These are phyloP conservation scores for Megaleporinus macrocephalus DNA, from an alignment of 2,113 vertebrate genomes.

Conservation along the genomic window DNA sequence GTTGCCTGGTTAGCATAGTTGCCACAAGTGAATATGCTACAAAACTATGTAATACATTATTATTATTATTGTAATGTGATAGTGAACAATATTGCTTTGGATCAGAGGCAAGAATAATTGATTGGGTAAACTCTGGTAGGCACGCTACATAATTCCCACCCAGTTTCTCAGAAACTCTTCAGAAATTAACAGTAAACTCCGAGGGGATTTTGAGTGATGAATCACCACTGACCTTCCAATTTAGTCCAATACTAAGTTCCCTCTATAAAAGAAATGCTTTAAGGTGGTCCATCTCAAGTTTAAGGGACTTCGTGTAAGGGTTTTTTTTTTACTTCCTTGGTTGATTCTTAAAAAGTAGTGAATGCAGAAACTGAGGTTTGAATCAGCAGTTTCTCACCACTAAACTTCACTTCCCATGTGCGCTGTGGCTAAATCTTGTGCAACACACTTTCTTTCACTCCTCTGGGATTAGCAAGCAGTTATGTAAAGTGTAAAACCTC, in stretches of 20 bases:
- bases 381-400: constrained; percentile 7
- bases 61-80: too few species aligned
- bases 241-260: too few species aligned
- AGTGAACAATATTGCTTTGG: background rate
- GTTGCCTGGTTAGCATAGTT: too few species aligned
- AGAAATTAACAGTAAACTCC: too few species aligned
- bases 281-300: background rate
- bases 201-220: too few species aligned
- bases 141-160: background rate
- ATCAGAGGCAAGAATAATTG: background rate
- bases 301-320: background rate
- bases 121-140: background rate
- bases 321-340: background rate
- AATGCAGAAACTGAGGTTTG: background rate
- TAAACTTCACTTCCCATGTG: constrained; percentile 37
- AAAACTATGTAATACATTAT: too few species aligned
- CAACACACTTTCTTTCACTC: background rate
- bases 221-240: too few species aligned
- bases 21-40: too few species aligned
- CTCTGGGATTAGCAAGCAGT: constrained; percentile 32
- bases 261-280: background rate
- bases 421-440: background rate
- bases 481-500: constrained; percentile 43
- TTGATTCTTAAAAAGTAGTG: background rate
- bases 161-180: background rate